A percentile compares a stretch with the other conserved stretches of the same genome.
Conservation (phyloP, 2,797 vertebrate genomes). For the Zenarchopterus dispar region DNA sequence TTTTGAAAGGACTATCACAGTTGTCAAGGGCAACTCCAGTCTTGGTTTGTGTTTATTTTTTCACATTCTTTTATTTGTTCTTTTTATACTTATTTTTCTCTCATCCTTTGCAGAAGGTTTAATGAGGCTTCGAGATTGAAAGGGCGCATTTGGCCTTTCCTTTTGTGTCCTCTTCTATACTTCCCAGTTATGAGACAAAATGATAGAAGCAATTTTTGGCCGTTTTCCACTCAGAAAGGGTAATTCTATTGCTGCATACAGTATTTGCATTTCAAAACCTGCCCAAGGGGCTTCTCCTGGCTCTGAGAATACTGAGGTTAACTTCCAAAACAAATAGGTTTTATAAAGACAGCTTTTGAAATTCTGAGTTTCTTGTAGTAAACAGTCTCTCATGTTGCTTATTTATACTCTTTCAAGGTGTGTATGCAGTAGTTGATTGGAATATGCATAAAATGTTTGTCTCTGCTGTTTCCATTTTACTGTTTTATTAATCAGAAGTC, state of each 20-base stretch:
- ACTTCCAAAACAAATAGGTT: conserved; percentile 50
- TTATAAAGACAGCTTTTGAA: conserved; percentile 39
- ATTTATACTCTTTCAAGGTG: conserved; percentile 13
- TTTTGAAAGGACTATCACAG: conserved; percentile 91
- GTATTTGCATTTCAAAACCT: conserved; percentile 68
- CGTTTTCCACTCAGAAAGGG: conserved; percentile 44
- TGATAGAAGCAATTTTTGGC: conserved; percentile 42
- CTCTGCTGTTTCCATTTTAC: conserved; percentile 15
- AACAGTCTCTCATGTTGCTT: conserved; percentile 21
- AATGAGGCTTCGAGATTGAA: conserved; percentile 55
- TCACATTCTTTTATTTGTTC: conserved; percentile 41
- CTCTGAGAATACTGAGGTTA: conserved; percentile 41
- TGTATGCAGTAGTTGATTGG: conserved; percentile 1
- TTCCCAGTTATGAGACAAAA: conserved; percentile 49
- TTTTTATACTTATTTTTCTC: conserved; percentile 24
- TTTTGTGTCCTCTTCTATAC: conserved; percentile 43
- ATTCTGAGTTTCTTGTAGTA: conserved; percentile 16
- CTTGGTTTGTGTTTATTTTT: conserved; percentile 85
- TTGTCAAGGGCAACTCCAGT: conserved; percentile 97
- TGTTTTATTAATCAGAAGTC: conserved; percentile 9
- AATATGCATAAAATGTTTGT: conserved; percentile 8
- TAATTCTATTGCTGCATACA: conserved; percentile 31
- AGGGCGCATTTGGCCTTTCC: conserved; percentile 41
- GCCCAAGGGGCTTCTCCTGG: conserved; percentile 33
- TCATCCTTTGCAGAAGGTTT: conserved; percentile 39